Percentiles rank a stretch among this genome's conserved stretches.
Conservation (phyloP, 1,140 invertebrate genomes). For the Pissodes strobi region DNA sequence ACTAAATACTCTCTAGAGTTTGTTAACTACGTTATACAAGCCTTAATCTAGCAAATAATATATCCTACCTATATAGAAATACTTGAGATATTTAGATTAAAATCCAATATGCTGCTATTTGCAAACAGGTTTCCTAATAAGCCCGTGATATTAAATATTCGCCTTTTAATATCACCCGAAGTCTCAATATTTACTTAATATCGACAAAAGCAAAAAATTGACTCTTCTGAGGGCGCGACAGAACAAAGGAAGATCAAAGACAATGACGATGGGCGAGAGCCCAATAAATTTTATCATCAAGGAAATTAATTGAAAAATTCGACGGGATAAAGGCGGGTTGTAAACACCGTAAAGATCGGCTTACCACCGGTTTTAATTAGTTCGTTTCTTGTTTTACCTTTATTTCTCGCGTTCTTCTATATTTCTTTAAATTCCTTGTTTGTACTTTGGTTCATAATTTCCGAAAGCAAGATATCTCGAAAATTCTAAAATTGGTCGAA, state of each 20-base stretch:
- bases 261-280: constrained; percentile 15
- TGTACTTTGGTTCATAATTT: too few relatives aligned
- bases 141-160: constrained; percentile 1
- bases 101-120: too few relatives aligned
- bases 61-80: too few relatives aligned
- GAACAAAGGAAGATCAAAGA: constrained; percentile 24
- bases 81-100: too few relatives aligned
- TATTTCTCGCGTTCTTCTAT: constrained; percentile 4
- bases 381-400: constrained; percentile 14
- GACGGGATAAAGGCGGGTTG: constrained; percentile 2
- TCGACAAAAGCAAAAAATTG: constrained; percentile 6
- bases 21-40: too few relatives aligned
- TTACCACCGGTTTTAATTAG: constrained; percentile 23
- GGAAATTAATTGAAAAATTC: constrained; percentile 32
- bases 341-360: constrained; percentile 12
- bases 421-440: not conserved
- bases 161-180: not conserved
- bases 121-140: too few relatives aligned
- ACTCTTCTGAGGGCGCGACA: constrained; percentile 2
- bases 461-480: too few relatives aligned
- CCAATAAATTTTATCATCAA: constrained; percentile 31
- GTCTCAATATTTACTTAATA: constrained; percentile 3
- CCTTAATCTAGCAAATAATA: too few relatives aligned
- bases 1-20: too few relatives aligned
- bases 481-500: too few relatives aligned